Conservation (phyloP, 2,888 invertebrate species). For the Nebria brevicollis region DNA sequence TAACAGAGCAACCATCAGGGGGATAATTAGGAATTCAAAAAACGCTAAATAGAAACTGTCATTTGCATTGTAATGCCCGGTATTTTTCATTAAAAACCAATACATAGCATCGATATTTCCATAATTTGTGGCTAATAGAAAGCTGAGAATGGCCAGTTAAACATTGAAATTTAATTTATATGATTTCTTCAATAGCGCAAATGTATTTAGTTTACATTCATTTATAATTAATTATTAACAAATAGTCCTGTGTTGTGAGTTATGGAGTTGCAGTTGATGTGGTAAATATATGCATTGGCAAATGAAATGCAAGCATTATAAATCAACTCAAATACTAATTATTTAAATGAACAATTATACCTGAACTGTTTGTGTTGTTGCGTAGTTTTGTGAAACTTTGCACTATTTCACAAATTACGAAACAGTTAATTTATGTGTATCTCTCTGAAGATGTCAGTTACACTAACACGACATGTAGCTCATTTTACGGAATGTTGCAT, state of each 20-base stretch:
- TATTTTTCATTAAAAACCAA: constrained; percentile 32
- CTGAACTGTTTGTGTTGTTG: background rate
- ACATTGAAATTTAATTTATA: background rate
- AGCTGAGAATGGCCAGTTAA: background rate
- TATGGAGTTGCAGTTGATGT: background rate
- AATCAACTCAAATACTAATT: background rate
- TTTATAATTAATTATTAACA: background rate
- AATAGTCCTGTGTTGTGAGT: background rate
- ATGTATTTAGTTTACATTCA: background rate
- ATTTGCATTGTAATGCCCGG: constrained; percentile 25
- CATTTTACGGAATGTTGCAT: background rate
- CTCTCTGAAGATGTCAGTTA: background rate
- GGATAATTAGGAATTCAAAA: background rate
- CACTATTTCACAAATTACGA: background rate
- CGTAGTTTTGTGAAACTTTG: background rate
- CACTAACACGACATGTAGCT: background rate
- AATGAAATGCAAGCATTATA: constrained; percentile 16
- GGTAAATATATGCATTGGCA: constrained; percentile 1
- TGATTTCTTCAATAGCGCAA: background rate
- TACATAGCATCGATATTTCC: background rate
- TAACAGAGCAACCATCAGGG: background rate
- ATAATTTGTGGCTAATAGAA: background rate
- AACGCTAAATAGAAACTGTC: background rate
- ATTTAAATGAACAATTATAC: background rate
- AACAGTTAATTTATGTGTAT: background rate